These are phyloP conservation scores for Daphoenositta chrysoptera DNA, from an alignment of 2,113 vertebrate genomes.

Conservation along the genomic window DNA sequence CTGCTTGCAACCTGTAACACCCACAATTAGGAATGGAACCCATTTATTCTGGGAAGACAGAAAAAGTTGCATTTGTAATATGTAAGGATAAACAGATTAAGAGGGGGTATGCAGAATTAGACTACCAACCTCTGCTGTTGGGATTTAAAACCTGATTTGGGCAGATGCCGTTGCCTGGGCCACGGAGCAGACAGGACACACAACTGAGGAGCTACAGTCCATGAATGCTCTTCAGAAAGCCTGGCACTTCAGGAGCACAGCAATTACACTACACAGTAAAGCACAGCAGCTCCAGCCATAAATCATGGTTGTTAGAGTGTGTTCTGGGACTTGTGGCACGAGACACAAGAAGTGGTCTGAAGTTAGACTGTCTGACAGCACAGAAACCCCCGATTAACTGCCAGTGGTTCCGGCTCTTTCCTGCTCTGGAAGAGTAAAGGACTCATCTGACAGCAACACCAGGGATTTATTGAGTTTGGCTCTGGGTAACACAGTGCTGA, in stretches of 20 bases:
- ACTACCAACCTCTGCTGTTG: accelerated
- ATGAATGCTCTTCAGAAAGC: background rate
- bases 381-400: background rate
- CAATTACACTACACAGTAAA: background rate
- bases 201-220: background rate
- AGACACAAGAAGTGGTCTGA: background rate
- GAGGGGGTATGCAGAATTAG: background rate
- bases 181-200: background rate
- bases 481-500: background rate
- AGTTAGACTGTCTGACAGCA: background rate
- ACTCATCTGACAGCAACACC: accelerated
- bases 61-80: background rate
- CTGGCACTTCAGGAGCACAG: background rate
- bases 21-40: background rate
- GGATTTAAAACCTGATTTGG: background rate
- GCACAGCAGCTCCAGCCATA: background rate
- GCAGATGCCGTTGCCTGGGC: background rate
- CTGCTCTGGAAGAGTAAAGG: background rate
- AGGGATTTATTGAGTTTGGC: background rate
- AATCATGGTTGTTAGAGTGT: background rate
- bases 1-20: background rate
- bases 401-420: background rate
- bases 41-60: background rate
- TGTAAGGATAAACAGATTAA: background rate
- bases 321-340: background rate